Base-by-base conservation (phyloP, 2,888 invertebrate genomes). In the Ophion ventricosus region DNA sequence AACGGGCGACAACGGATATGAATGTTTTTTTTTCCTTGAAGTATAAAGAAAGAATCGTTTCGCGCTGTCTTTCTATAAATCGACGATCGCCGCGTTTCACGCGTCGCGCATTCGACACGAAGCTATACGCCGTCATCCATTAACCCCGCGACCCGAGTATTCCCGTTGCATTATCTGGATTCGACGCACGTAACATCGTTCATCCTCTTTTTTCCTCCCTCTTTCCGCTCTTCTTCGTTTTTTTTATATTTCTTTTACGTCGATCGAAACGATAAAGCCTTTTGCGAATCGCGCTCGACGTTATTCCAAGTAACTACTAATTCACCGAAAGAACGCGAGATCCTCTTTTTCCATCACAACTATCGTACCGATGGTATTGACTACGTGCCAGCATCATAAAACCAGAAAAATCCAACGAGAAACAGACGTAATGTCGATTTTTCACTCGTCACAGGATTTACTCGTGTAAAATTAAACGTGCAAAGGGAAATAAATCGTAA, bases 201-300 rank as follows among this genome's bases (percentile, higher is more conserved):
- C 76, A 57, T 73, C 81, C 78, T 64, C 66, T 56, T 69, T 81
- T 70, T 64, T 23, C 54, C 43, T 17, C 57, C 63, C 72, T 64
- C 69, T 57, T 77, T 43, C 64, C 43, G 43, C 63, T n/a, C 23
- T 69, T 69, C 70, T 29, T 59, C 43, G 49, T 40, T 43, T 69
- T 69, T 43, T 84, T 70, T 81, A 75, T 79, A 82, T 79, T 84
- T 82, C 77, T 74, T 79, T 82, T 82, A 82, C 82, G 75, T 79
- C 79, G 84, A 84, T 84, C 43, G 75, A 84, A 84, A 78, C 84
- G 84, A 84, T 84, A 84, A 84, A 84, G 82, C 79, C 84, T 82
- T 84, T 79, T 66, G 84, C 82, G 79, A 82, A 81, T 75, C 69
- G 81, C 59, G 74, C 74, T 66, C 78, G 78, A 79, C 82, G 70